Percentiles rank a stretch among this genome's conserved stretches.
phyloP scores from a whole-genome alignment of 2,888 invertebrate genomes.

The Troides helena region DNA sequence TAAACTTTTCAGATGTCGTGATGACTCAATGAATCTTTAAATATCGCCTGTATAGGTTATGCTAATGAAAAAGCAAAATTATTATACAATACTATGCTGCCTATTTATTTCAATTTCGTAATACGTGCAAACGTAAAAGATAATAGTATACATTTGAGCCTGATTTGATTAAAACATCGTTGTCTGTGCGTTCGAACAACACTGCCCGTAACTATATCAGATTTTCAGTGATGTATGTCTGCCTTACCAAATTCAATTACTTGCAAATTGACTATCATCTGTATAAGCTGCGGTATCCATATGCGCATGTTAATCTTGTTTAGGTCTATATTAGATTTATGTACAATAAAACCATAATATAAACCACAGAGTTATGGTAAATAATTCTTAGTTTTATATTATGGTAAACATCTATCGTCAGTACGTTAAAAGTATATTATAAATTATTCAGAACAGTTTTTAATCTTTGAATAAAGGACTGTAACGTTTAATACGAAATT shows the following conservation, averaged over 20 bases:
- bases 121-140: background rate
- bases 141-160: constrained; percentile 28
- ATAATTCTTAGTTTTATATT: background rate
- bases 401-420: too few relatives aligned
- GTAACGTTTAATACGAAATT: too few relatives aligned
- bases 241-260: constrained; percentile 71
- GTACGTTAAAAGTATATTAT: too few relatives aligned
- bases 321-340: background rate
- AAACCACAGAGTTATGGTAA: background rate
- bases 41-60: too few relatives aligned
- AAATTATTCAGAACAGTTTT: too few relatives aligned
- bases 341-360: background rate
- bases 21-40: too few relatives aligned
- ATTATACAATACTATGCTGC: too few relatives aligned
- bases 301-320: constrained; percentile 36
- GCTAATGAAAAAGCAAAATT: too few relatives aligned
- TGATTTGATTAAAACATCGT: constrained; percentile 56
- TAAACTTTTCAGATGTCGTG: too few relatives aligned
- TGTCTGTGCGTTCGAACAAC: constrained; percentile 38
- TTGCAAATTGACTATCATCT: constrained; percentile 65
- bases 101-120: too few relatives aligned
- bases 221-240: constrained; percentile 54
- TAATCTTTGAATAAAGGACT: too few relatives aligned
- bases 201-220: constrained; percentile 37
- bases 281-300: constrained; percentile 55